Evolutionary conservation across 1,140 invertebrate genomes (phyloP).

Genomic region (Druon quercuslanigerum): DNA sequence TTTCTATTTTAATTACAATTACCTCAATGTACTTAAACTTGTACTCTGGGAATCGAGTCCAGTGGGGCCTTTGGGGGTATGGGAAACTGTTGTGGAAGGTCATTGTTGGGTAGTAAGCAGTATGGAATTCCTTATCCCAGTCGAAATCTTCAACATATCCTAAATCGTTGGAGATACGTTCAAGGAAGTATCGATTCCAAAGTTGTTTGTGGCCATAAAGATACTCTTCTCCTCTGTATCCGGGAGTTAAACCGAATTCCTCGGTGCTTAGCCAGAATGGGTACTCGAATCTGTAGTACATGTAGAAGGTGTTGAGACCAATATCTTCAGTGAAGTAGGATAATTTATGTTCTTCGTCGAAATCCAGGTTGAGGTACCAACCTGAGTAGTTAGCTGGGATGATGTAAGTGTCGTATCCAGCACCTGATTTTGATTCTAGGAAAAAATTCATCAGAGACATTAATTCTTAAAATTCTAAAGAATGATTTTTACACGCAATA

Average conservation of each 20-base stretch:
- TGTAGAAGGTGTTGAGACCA: slow-evolving; percentile 81
- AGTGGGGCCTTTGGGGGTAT: slow-evolving; percentile 53
- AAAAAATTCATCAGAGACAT: not conserved
- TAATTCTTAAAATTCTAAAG: not conserved
- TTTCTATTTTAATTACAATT: not conserved
- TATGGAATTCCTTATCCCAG: slow-evolving; percentile 57
- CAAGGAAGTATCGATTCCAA: slow-evolving; percentile 63
- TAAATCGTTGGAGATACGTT: slow-evolving; percentile 62
- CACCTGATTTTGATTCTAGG: slow-evolving; percentile 39
- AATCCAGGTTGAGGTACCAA: slow-evolving; percentile 69
- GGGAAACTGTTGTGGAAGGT: slow-evolving; percentile 60
- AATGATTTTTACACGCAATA: not conserved
- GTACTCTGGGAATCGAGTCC: slow-evolving; percentile 54
- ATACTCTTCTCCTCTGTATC: slow-evolving; percentile 60
- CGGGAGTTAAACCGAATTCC: slow-evolving; percentile 53
- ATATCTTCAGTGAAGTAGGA: slow-evolving; percentile 83
- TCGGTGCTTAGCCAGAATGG: slow-evolving; percentile 74
- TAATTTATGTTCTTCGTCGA: slow-evolving; percentile 74
- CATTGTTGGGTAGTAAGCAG: slow-evolving; percentile 63
- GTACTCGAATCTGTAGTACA: slow-evolving; percentile 73
- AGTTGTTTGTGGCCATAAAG: slow-evolving; percentile 64
- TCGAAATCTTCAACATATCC: slow-evolving; percentile 61
- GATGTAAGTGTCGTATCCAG: slow-evolving; percentile 47
- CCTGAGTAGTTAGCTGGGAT: slow-evolving; percentile 77
- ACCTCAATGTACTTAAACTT: slow-evolving; percentile 58